Evolutionary conservation across 1,140 invertebrate species (phyloP), one percentile per base, ranked within the genome.

Genomic region (Ceratosolen fusciceps): DNA sequence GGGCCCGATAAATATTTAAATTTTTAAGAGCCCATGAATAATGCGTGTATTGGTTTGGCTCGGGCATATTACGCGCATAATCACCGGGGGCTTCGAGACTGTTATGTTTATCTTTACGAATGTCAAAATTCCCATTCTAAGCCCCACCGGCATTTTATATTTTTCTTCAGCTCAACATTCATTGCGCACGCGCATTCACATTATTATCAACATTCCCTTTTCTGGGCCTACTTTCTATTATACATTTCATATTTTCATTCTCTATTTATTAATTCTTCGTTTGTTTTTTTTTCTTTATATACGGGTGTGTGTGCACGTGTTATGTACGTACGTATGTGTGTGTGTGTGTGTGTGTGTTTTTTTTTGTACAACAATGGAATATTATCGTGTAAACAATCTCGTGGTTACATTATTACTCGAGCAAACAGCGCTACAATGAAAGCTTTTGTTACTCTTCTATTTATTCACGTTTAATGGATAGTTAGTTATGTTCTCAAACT

Each of bases 21-120:
- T 56, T 24, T 24, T 56, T 56, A 24, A 5, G 3, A 24, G 3
- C 26, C 24, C 5, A 12, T 56, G 54, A 26, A 56, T 56, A 56
- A 26, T 26, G 54, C 24, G 12, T 24, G 3, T 56, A n/a, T n/a
- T n/a, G n/a, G 21, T 3, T 12, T 56, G 10, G 54, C 12, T 56
- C 12, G 24, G 14, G 24, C 5, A 56, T 5, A n/a, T n/a, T n/a
- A n/a, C n/a, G n/a, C 24, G 24, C 3, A 24, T 56, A 26, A 8
- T 56, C 54, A 24, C 5, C 24, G 26, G n/a, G n/a, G n/a, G 5
- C 7, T 56, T 56, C 3, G 26, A 56, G n/a, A 56, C 24, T 24
- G n/a, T 56, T 24, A 21, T 62, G 26, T 62, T 62, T 62, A 34
- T 34, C 60, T 62, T 62, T 62, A 19, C 12, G 34, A 62, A 56